Conservation (phyloP, 2,888 invertebrate species). For the Trissonchulus latispiculum region DNA sequence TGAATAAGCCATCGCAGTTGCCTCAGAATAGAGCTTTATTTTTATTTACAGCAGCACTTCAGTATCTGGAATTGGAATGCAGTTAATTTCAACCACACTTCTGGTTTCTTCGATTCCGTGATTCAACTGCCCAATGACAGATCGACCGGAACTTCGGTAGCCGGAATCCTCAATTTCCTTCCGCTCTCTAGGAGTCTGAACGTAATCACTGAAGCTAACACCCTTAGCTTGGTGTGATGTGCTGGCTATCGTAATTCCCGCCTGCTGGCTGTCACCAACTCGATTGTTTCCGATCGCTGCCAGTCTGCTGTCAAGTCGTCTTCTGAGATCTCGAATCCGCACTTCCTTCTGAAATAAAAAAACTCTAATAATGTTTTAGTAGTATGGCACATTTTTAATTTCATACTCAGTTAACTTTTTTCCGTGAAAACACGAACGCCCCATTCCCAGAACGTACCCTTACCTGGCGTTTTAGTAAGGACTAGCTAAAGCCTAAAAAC, state of each 20-base stretch:
- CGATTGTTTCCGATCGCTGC: background rate
- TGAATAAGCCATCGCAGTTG: too few relatives aligned
- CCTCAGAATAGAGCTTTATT: background rate
- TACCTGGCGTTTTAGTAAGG: too few relatives aligned
- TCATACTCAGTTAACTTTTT: too few relatives aligned
- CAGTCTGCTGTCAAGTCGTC: conserved; percentile 13
- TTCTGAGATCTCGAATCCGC: conserved; percentile 15
- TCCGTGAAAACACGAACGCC: too few relatives aligned
- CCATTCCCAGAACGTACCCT: too few relatives aligned
- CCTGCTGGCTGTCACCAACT: too few relatives aligned
- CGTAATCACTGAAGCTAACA: background rate
- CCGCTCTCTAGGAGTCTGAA: background rate
- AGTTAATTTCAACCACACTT: background rate
- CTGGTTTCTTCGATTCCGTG: too few relatives aligned
- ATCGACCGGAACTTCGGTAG: background rate
- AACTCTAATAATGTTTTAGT: background rate
- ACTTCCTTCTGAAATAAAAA: conserved; percentile 18
- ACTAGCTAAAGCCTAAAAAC: too few relatives aligned
- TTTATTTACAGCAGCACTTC: background rate
- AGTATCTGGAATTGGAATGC: background rate
- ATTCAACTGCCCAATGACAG: background rate
- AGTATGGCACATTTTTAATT: background rate
- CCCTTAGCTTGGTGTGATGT: background rate
- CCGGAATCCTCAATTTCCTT: conserved; percentile 1
- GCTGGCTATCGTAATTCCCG: background rate